Conservation (phyloP, 64 coral and sea anemone genomes). For the Montipora efflorescens region DNA sequence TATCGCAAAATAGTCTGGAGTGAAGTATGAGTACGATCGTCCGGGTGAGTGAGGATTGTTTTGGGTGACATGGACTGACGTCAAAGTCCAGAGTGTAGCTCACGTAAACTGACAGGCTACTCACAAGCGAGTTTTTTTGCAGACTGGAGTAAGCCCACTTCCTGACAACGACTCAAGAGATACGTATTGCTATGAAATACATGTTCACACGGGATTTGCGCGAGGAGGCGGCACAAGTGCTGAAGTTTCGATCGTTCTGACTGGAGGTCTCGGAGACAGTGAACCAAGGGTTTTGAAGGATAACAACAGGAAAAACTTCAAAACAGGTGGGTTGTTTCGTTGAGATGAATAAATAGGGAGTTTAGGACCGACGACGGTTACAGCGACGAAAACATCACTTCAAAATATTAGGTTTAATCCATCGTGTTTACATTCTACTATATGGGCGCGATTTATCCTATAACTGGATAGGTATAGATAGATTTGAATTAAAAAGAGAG, state of each 20-base stretch:
- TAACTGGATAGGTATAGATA: too few species aligned
- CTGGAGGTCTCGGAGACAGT: constrained; percentile 67
- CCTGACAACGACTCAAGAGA: constrained; percentile 77
- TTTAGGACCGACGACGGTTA: not conserved
- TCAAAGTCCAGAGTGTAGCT: too few species aligned
- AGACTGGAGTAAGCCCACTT: constrained; percentile 79
- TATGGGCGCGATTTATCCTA: too few species aligned
- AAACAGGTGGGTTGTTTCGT: constrained; percentile 18
- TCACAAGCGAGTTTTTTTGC: not conserved
- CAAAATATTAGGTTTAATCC: too few species aligned
- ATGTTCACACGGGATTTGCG: constrained; percentile 79
- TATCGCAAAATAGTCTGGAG: not conserved
- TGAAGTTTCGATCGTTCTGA: constrained; percentile 76
- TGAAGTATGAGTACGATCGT: not conserved
- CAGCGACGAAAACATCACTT: too few species aligned
- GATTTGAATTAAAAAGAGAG: too few species aligned
- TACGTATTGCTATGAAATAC: constrained; percentile 75
- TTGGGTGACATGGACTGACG: too few species aligned
- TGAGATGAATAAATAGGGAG: not conserved
- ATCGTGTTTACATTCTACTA: too few species aligned
- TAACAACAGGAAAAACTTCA: constrained; percentile 68
- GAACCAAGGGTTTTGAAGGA: constrained; percentile 78
- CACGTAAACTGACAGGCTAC: not conserved
- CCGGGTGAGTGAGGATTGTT: too few species aligned
- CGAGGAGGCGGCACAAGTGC: constrained; percentile 81